Base-by-base conservation (phyloP, 35 echinoderm and acorn worm species). In the Ptychodera flava region DNA sequence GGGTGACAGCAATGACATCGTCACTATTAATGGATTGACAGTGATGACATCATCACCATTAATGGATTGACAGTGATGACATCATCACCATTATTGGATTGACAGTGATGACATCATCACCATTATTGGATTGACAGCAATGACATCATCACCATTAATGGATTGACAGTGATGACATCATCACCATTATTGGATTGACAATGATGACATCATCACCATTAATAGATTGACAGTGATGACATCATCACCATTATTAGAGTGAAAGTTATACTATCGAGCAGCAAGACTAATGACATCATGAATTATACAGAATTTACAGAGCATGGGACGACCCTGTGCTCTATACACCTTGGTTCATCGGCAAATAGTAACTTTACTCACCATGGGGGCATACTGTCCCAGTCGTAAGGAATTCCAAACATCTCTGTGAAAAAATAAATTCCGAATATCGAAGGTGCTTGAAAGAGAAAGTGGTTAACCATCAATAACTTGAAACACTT, bases 401-500 rank as follows among this genome's bases (percentile, higher is more conserved):
- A 64, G 22, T 64, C 45, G 22, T 64, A 64, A 28, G 90, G 87
- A n/a, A 98, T 90, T 35, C 78, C 84, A 87, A 92, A 88, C 0
- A 85, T 36, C 83, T 92, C 88, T 0, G 86, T 90, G 79, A 88
- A 98, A 81, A 86, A 29, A 29, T 98, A 94, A 28, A 88, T 81
- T 28, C 84, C 95, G 77, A 88, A 84, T 14, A 92, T 82, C 77
- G 94, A 84, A 0, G 95, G 95, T 31, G 85, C 45, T 33, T 98
- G 86, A 1, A 98, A 88, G 36, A 89, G 78, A 22, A 98, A 77
- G 76, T 98, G 95, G 76, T 87, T 98, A 76, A 94, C 78, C 16
- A 98, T 76, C n/a, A 98, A 78, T 1, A 92, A 45, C 36, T 86
- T 90, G 16, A 98, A 36, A 33, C 92, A 93, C 33, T 94, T 94